Base-by-base conservation (phyloP, 2,113 vertebrate species). In the Sterrhoptilus dennistouni region DNA sequence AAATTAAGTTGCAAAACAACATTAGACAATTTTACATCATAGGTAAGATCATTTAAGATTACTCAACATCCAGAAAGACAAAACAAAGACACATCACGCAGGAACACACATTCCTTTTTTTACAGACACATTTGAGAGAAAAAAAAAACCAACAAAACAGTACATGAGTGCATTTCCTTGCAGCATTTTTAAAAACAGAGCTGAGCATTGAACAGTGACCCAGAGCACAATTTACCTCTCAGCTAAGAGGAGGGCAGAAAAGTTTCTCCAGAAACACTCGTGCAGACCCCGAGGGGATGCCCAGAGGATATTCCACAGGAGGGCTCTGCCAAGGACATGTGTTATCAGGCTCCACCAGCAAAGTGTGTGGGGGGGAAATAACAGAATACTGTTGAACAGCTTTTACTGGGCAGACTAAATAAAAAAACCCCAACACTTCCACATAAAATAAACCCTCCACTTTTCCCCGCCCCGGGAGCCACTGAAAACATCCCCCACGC, bases 71-170 rank as follows among this genome's bases (percentile, higher is more conserved):
- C 44, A 36, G 70, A 66, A 72, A 40, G 14, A 28, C 5, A 29
- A n/a, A 4, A 35, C 10, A 20, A n/a, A 40, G 25, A 18, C 18
- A 40, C 3, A 18, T 54, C 6, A 4, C 2, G 1, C 42, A 22
- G 44, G 49, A 47, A 31, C 7, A 64, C 40, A 22, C 15, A 10
- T 49, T 14, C 5, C 8, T 8, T 15, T 49, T 56, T 68, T 27
- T 6, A 68, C 14, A 47, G 36, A 29, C 7, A 14, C 3, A 23
- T 4, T 12, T 13, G n/a, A 47, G 21, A 33, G 10, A 38, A 38
- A 38, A 38, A 38, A 38, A 45, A 47, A 63, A 27, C 33, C 28
- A 57, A 27, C n/a, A n/a, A 38, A 52, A 1, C n/a, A 7, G 18
- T 8, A 8, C 19, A 6, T 1, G 1, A 17, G 8, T 7, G 14